phyloP scores from a whole-genome alignment of 1,140 invertebrate species.

The Linepithema humile region DNA sequence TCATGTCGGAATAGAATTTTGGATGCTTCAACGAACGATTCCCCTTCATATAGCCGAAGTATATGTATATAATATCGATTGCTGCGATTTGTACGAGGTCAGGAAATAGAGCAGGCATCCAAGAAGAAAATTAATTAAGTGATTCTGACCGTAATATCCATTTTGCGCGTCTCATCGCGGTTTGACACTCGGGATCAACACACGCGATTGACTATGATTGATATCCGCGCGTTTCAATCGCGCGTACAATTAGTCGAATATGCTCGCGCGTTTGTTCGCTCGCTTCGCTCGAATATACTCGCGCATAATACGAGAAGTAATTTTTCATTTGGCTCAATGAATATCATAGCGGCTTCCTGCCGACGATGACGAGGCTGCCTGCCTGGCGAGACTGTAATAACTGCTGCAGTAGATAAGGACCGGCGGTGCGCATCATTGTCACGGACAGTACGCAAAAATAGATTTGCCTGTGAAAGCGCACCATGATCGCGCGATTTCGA shows the following conservation, averaged over 20 bases:
- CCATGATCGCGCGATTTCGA: not conserved
- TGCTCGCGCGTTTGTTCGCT: conserved; percentile 9
- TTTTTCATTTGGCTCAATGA: conserved; percentile 55
- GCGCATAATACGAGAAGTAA: conserved; percentile 42
- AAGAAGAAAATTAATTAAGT: conserved; percentile 44
- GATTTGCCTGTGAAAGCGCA: not conserved
- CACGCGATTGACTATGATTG: conserved; percentile 39
- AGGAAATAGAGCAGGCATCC: not conserved
- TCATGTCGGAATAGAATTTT: not conserved
- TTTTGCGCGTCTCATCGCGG: conserved; percentile 14
- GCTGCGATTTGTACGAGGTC: not conserved
- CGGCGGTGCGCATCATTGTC: conserved; percentile 14
- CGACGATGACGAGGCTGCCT: conserved; percentile 23
- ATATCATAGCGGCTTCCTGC: conserved; percentile 45
- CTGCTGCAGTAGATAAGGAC: conserved; percentile 11
- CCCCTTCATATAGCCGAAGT: not conserved
- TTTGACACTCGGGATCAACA: conserved; percentile 15
- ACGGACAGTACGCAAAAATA: conserved; percentile 14
- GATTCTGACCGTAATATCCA: conserved; percentile 13
- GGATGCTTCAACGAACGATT: not conserved
- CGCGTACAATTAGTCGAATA: conserved; percentile 40
- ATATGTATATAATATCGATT: not conserved
- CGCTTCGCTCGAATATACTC: not conserved
- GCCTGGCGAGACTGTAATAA: conserved; percentile 18
- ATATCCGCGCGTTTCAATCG: conserved; percentile 51